A percentile compares a stretch with the other conserved stretches of the same genome.
phyloP scores from a whole-genome alignment of 2,888 invertebrate species.

The Thereva nobilitata region DNA sequence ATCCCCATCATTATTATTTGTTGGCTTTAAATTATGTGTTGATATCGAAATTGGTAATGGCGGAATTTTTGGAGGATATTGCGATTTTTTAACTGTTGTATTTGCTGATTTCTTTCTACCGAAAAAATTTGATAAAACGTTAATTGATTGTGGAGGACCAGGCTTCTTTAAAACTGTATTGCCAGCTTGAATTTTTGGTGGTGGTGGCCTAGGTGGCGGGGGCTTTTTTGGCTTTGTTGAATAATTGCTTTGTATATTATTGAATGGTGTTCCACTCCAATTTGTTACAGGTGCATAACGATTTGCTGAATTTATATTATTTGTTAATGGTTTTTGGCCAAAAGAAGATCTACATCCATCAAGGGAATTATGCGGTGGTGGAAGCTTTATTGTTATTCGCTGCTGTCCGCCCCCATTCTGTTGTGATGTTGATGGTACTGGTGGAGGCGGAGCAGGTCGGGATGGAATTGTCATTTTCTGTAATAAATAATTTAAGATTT shows the following conservation, averaged over 20 bases:
- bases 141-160: conserved; percentile 48
- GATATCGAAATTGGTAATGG: not conserved
- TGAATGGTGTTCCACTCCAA: not conserved
- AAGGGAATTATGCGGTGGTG: conserved; percentile 50
- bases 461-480: conserved; percentile 56
- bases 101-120: conserved; percentile 43
- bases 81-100: conserved; percentile 1
- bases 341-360: not conserved
- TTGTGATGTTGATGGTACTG: conserved; percentile 48
- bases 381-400: conserved; percentile 49
- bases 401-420: conserved; percentile 49
- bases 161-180: conserved; percentile 43
- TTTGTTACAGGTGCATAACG: not conserved
- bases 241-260: not conserved
- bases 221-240: conserved; percentile 45
- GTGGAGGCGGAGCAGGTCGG: conserved; percentile 57
- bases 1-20: conserved; percentile 39
- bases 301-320: conserved; percentile 35
- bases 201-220: conserved; percentile 57
- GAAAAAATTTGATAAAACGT: conserved; percentile 54
- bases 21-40: not conserved
- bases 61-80: not conserved
- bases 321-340: not conserved
- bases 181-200: conserved; percentile 51
- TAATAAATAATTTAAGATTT: too few relatives aligned